These are phyloP conservation scores for Podarcis lilfordi DNA, from an alignment of 2,797 vertebrate species.

Conservation along the genomic window DNA sequence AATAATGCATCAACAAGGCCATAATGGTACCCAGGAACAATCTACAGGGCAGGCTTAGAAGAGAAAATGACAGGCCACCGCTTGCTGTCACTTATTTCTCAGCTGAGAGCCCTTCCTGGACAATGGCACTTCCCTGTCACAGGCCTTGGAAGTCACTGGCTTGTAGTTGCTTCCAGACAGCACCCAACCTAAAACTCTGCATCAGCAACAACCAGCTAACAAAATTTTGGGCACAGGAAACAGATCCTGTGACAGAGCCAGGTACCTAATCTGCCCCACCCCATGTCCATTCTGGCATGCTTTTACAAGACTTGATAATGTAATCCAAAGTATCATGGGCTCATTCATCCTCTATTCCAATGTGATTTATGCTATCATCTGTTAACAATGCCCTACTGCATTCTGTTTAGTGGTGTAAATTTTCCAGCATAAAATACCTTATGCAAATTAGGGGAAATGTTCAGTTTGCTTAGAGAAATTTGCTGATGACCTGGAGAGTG, in stretches of 20 bases:
- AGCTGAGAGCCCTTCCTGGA: neutral
- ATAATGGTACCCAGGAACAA: neutral
- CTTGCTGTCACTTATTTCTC: neutral
- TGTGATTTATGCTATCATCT: neutral
- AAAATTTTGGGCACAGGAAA: no score
- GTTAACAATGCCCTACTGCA: neutral
- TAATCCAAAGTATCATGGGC: neutral
- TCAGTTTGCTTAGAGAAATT: no score
- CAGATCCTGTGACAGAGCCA: no score
- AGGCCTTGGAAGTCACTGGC: neutral
- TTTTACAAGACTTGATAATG: neutral
- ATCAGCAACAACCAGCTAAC: no score
- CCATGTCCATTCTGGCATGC: neutral
- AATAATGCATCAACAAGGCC: neutral
- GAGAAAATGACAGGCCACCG: neutral
- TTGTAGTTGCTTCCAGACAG: neutral
- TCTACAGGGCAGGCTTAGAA: neutral
- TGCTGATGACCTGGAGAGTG: no score
- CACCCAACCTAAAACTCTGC: no score
- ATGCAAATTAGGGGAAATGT: no score
- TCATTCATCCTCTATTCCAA: neutral
- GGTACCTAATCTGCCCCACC: neutral
- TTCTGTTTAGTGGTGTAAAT: neutral
- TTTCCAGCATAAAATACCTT: no score
- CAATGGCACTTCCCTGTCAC: neutral